Conservation (phyloP, 30 jellyfish, hydroid and myxozoan genomes). For the Sanderia malayensis region DNA sequence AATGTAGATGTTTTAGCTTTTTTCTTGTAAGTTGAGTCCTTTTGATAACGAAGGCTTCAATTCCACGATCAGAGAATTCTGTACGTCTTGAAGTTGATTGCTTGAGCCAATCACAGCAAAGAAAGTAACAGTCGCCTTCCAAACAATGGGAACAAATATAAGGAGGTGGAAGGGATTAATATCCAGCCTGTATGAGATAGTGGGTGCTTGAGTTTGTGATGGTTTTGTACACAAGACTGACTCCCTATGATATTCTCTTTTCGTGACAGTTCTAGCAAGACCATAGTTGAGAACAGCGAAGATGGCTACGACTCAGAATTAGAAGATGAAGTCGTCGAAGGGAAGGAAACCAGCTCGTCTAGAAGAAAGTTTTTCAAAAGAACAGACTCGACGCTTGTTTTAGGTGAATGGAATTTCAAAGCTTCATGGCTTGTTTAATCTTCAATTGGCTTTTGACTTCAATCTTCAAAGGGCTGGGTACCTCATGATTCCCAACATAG, state of each 20-base stretch:
- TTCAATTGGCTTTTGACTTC: too few relatives aligned
- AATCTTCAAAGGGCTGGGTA: too few relatives aligned
- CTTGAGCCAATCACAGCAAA: slow-evolving; percentile 79
- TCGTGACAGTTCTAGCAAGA: background rate
- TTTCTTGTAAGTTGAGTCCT: slow-evolving; percentile 71
- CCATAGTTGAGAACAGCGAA: slow-evolving; percentile 64
- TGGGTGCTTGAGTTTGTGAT: too few relatives aligned
- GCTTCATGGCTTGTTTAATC: too few relatives aligned
- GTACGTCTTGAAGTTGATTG: slow-evolving; percentile 69
- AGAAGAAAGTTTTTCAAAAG: slow-evolving; percentile 75
- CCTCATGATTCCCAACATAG: too few relatives aligned
- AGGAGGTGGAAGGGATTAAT: too few relatives aligned
- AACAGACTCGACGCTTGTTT: slow-evolving; percentile 92
- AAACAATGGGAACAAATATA: too few relatives aligned
- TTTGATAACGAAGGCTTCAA: slow-evolving; percentile 66
- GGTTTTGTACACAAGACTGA: too few relatives aligned
- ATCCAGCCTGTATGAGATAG: too few relatives aligned
- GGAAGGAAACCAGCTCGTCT: slow-evolving; percentile 22
- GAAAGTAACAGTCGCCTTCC: too few relatives aligned
- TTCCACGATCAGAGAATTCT: slow-evolving; percentile 56
- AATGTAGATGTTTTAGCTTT: slow-evolving; percentile 69
- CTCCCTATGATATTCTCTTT: background rate
- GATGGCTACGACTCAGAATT: slow-evolving; percentile 68
- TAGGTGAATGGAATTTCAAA: too few relatives aligned
- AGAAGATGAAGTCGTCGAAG: slow-evolving; percentile 59